phyloP scores from a whole-genome alignment of 2,797 vertebrate genomes.

The Myotis planiceps region DNA sequence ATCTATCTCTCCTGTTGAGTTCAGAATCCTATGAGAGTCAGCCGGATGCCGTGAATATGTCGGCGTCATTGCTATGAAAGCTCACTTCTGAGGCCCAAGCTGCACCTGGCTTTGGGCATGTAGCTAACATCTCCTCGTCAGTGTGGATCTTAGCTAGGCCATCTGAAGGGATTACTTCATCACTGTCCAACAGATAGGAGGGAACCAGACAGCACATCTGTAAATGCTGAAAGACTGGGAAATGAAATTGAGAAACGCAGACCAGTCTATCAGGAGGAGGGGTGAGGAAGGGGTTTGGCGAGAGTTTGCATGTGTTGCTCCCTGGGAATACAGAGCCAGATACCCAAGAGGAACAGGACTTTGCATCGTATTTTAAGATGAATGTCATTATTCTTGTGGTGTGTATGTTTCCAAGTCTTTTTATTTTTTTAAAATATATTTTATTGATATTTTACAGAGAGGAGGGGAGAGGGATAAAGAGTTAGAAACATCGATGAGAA shows the following conservation, averaged over 20 bases:
- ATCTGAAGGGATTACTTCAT: background rate
- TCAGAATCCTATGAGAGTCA: constrained; percentile 10
- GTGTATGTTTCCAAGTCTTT: background rate
- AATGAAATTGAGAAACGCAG: background rate
- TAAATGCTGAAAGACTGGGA: background rate
- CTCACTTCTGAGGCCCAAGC: background rate
- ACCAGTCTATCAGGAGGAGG: background rate
- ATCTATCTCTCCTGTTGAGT: constrained; percentile 24
- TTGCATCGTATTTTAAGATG: background rate
- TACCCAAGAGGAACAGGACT: background rate
- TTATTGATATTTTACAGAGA: too few relatives aligned
- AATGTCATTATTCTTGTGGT: background rate
- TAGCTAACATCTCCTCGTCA: background rate
- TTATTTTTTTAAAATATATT: too few relatives aligned
- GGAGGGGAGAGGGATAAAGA: too few relatives aligned
- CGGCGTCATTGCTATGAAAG: background rate
- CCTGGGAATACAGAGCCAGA: background rate
- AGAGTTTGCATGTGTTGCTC: background rate
- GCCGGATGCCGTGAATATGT: background rate
- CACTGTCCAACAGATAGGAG: background rate
- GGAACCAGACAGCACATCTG: background rate
- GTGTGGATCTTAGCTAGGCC: background rate
- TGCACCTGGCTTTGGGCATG: background rate
- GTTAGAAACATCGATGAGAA: too few relatives aligned
- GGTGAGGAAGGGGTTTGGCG: background rate